These are phyloP conservation scores for Proisotoma minuta DNA, from an alignment of 2,888 invertebrate genomes.

Conservation along the genomic window DNA sequence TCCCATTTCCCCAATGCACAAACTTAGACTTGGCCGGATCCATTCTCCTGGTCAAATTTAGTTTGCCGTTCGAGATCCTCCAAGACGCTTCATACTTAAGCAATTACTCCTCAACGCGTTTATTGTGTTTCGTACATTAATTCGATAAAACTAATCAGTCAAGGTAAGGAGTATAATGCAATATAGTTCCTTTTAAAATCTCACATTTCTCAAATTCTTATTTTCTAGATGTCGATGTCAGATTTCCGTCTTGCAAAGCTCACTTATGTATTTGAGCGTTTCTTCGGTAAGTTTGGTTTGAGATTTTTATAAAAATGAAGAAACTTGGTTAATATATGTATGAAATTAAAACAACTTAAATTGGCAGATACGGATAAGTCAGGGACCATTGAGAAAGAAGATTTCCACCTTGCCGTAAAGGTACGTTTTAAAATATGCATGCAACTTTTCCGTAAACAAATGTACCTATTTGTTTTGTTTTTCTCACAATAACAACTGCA, in stretches of 20 bases:
- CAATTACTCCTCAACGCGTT: neutral
- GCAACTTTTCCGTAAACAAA: neutral
- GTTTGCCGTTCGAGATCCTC: slow-evolving; percentile 35
- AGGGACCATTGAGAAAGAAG: slow-evolving; percentile 83
- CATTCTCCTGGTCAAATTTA: slow-evolving; percentile 28
- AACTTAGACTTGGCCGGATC: slow-evolving; percentile 21
- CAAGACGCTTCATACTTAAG: slow-evolving; percentile 14
- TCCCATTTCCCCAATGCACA: neutral
- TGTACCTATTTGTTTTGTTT: neutral
- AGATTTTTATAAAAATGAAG: neutral
- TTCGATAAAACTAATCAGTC: slow-evolving; percentile 14
- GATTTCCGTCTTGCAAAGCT: slow-evolving; percentile 87
- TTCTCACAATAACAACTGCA: too few relatives aligned
- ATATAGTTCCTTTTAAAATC: slow-evolving; percentile 7
- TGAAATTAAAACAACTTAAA: slow-evolving; percentile 31
- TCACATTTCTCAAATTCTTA: neutral
- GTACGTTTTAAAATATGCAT: slow-evolving; percentile 59
- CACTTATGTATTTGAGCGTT: slow-evolving; percentile 82
- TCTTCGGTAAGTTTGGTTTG: slow-evolving; percentile 68
- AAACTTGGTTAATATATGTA: neutral
- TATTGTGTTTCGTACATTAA: neutral
- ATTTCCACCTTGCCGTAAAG: slow-evolving; percentile 83
- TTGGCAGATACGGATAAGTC: slow-evolving; percentile 84
- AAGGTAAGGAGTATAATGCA: slow-evolving; percentile 11
- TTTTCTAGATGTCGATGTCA: slow-evolving; percentile 59